Conservation (phyloP, 2,113 vertebrate species). For the Arvicanthis niloticus region DNA sequence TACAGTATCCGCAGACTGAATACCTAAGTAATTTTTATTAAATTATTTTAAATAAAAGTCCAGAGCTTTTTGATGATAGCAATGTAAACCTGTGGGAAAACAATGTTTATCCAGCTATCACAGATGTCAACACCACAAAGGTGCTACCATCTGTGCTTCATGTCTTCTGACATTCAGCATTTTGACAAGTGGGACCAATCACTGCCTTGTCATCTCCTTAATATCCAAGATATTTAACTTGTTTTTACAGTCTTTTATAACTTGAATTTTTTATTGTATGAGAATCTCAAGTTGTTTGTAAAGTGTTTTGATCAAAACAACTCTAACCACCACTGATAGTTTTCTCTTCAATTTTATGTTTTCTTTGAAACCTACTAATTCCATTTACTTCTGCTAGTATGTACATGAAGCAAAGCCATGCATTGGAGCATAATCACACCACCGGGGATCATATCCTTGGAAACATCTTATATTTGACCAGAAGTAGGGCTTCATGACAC, state of each 20-base stretch:
- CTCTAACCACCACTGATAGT: rapidly evolving
- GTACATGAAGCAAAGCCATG: no score
- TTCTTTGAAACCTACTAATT: not conserved
- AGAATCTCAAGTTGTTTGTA: not conserved
- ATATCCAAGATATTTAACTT: not conserved
- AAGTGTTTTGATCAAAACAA: not conserved
- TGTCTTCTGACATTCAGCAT: not conserved
- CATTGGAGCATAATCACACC: no score
- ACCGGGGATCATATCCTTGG: not conserved
- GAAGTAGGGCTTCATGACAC: not conserved
- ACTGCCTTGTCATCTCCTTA: not conserved
- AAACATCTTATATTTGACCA: no score
- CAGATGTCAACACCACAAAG: not conserved
- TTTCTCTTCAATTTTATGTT: not conserved
- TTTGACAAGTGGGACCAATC: not conserved
- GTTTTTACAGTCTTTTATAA: not conserved
- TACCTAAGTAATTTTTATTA: constrained; percentile 39
- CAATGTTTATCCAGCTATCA: not conserved
- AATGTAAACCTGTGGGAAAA: not conserved
- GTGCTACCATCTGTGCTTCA: not conserved
- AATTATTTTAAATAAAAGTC: not conserved
- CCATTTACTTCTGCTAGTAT: no score
- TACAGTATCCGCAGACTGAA: constrained; percentile 17
- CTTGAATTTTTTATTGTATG: not conserved
- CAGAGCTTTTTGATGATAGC: not conserved